These are phyloP conservation scores for Heteromyza rotundicornis DNA, from an alignment of 2,888 invertebrate species.

Conservation along the genomic window DNA sequence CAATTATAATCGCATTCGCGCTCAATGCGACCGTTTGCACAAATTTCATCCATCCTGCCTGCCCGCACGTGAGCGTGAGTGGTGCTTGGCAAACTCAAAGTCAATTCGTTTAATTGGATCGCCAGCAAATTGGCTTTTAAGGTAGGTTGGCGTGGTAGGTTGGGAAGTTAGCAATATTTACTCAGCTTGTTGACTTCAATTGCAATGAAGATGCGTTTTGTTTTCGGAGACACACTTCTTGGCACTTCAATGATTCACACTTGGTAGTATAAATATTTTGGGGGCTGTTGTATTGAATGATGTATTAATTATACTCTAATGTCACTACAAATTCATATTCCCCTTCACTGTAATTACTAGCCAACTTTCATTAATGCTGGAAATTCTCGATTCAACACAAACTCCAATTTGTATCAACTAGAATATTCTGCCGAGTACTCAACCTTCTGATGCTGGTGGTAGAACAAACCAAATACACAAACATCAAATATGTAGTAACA, in stretches of 20 bases:
- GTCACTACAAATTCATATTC: too few relatives aligned
- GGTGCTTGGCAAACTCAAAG: constrained; percentile 4
- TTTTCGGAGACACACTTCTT: background rate
- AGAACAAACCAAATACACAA: too few relatives aligned
- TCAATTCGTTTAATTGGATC: constrained; percentile 20
- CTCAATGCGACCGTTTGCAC: background rate
- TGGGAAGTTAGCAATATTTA: background rate
- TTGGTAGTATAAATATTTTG: constrained; percentile 18
- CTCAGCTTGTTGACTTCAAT: background rate
- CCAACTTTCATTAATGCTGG: too few relatives aligned
- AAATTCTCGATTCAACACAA: too few relatives aligned
- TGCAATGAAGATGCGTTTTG: background rate
- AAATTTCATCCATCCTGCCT: background rate
- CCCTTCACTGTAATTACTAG: too few relatives aligned
- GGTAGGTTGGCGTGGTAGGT: constrained; percentile 16
- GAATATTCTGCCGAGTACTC: too few relatives aligned
- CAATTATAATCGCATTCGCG: constrained; percentile 52
- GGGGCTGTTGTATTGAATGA: too few relatives aligned
- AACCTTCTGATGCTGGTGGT: too few relatives aligned
- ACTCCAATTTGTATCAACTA: too few relatives aligned
- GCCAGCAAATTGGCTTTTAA: constrained; percentile 20
- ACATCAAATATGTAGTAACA: constrained; percentile 1
- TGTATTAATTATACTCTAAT: too few relatives aligned
- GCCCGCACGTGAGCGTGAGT: background rate
- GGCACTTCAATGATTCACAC: background rate